These are phyloP conservation scores for Puntigrus tetrazona DNA, from an alignment of 2,113 vertebrate genomes.

Conservation along the genomic window DNA sequence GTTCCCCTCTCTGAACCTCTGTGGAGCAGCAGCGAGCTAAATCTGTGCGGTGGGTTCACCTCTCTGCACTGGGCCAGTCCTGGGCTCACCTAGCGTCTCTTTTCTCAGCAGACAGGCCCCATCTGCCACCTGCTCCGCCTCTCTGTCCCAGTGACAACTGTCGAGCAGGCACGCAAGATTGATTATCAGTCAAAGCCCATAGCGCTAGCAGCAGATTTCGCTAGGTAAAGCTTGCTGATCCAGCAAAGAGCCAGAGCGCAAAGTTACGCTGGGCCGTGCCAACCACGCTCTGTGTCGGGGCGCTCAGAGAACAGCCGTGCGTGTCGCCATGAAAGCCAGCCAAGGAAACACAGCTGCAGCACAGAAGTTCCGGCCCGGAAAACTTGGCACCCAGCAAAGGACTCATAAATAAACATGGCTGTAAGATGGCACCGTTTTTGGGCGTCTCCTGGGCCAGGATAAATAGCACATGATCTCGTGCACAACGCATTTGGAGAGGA, in stretches of 20 bases:
- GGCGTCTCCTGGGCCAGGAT: conserved; percentile 50
- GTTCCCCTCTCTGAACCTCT: not conserved
- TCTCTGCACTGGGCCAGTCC: conserved; percentile 75
- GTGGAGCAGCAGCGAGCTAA: conserved; percentile 36
- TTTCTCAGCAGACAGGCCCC: conserved; percentile 90
- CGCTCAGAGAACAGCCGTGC: conserved; percentile 88
- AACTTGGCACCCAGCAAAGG: conserved; percentile 70
- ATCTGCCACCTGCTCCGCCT: conserved; percentile 92
- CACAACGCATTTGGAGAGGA: conserved; percentile 36
- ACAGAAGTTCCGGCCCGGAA: conserved; percentile 77
- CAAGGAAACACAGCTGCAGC: conserved; percentile 86
- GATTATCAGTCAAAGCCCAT: conserved; percentile 95
- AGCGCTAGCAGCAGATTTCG: conserved; percentile 90
- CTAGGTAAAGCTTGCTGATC: conserved; percentile 96
- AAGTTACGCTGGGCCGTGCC: conserved; percentile 83
- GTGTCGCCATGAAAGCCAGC: conserved; percentile 83
- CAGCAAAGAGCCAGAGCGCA: conserved; percentile 87
- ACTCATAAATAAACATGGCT: conserved; percentile 66
- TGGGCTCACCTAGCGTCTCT: conserved; percentile 85
- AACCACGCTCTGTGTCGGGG: conserved; percentile 86
- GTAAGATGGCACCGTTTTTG: conserved; percentile 54
- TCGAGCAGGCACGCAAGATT: conserved; percentile 90
- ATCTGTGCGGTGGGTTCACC: conserved; percentile 37
- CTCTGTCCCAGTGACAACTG: conserved; percentile 86
- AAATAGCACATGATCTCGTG: conserved; percentile 56